Evolutionary conservation across 2,797 vertebrate genomes (phyloP).

Genomic region (Moxostoma hubbsi): DNA sequence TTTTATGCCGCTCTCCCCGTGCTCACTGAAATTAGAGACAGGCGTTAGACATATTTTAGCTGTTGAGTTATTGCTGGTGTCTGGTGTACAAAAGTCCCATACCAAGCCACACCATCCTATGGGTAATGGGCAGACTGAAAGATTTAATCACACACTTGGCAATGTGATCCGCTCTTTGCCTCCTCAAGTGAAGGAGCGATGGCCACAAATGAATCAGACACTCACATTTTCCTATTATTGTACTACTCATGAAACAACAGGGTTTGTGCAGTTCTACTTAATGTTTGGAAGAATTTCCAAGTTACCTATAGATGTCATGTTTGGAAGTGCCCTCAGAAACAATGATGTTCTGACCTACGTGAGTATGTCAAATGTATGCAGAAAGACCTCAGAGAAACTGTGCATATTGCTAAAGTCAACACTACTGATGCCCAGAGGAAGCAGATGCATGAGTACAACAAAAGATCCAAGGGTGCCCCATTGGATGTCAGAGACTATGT

Average conservation of each 20-base stretch:
- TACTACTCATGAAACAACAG: conserved; percentile 29
- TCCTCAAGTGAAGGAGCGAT: neutral
- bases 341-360: conserved; percentile 12
- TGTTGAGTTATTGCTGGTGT: conserved; percentile 7
- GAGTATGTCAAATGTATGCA: conserved; percentile 5
- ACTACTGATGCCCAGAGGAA: conserved; percentile 19
- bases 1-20: no score
- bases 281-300: conserved; percentile 43
- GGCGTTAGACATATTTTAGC: no score
- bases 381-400: conserved; percentile 9
- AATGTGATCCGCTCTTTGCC: neutral
- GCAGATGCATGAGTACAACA: conserved; percentile 30
- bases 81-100: conserved; percentile 18
- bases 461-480: neutral
- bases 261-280: neutral
- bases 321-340: conserved; percentile 20
- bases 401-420: conserved; percentile 10
- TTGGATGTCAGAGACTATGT: neutral
- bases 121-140: neutral
- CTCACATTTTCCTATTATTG: conserved; percentile 6
- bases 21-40: no score
- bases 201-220: neutral
- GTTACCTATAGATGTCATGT: conserved; percentile 47
- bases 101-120: conserved; percentile 1
- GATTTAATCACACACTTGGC: neutral